Percentiles rank a stretch among this genome's conserved stretches.
These are phyloP conservation scores for Plebejus argus DNA, from an alignment of 2,888 invertebrate genomes.

Conservation along the genomic window DNA sequence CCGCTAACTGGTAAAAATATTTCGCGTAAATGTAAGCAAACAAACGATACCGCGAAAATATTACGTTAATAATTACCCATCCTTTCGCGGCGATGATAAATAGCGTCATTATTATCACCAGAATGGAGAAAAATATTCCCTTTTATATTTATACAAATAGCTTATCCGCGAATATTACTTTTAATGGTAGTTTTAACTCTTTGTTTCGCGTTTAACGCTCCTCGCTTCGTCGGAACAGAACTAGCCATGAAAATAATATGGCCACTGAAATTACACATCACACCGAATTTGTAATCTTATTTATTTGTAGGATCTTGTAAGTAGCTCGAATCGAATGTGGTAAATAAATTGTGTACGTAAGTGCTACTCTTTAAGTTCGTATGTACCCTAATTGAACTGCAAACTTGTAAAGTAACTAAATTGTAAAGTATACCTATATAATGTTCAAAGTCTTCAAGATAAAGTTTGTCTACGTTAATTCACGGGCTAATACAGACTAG, in stretches of 20 bases:
- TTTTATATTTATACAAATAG: constrained; percentile 71
- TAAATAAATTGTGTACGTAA: not conserved
- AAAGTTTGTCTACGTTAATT: not conserved
- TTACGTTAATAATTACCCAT: constrained; percentile 77
- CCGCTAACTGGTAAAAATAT: constrained; percentile 67
- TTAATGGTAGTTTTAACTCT: constrained; percentile 29
- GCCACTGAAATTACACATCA: not conserved
- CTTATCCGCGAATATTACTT: constrained; percentile 34
- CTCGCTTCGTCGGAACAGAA: not conserved
- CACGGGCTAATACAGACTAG: not conserved
- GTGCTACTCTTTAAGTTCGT: not conserved
- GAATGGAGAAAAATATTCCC: constrained; percentile 70
- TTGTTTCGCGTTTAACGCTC: constrained; percentile 28
- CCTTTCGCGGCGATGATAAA: constrained; percentile 76
- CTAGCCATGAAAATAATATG: constrained; percentile 26
- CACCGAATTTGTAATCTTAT: not conserved
- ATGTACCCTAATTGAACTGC: not conserved
- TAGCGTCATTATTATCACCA: constrained; percentile 77
- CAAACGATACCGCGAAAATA: constrained; percentile 71
- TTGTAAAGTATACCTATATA: not conserved
- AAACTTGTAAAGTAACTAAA: not conserved
- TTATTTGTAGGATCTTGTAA: not conserved
- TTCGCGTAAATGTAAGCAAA: constrained; percentile 68
- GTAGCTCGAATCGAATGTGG: not conserved
- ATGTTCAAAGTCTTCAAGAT: not conserved